Percentiles rank a stretch among this genome's conserved stretches.
These are phyloP conservation scores for Ataeniobius toweri DNA, from an alignment of 2,797 vertebrate species.

Conservation along the genomic window DNA sequence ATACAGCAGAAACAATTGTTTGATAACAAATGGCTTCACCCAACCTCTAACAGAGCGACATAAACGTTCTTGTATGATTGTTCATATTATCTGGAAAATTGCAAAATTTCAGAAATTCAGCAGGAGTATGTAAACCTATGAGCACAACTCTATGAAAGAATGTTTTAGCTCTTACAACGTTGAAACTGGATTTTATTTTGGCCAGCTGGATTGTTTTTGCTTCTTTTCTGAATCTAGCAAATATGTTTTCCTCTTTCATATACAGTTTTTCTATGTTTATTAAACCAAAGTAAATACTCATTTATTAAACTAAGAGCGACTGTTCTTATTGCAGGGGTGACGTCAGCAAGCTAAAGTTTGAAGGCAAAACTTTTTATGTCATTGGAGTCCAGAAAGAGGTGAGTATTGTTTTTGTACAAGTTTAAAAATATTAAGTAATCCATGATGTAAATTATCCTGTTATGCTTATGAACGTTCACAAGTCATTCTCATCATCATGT, in stretches of 20 bases:
- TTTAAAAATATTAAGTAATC: conserved; percentile 16
- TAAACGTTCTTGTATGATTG: not conserved
- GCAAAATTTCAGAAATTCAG: too few species aligned
- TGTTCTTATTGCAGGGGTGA: conserved; percentile 85
- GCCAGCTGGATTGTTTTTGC: not conserved
- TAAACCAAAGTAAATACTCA: too few species aligned
- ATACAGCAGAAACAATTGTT: too few species aligned
- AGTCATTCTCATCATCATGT: conserved; percentile 16
- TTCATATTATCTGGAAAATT: not conserved
- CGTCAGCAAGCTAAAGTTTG: conserved; percentile 97
- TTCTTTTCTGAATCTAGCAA: not conserved
- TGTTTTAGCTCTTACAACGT: not conserved
- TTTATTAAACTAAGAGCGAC: not conserved
- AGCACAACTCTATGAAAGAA: not conserved
- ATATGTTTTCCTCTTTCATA: not conserved
- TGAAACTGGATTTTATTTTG: not conserved
- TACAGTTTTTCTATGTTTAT: not conserved
- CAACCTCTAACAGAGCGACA: not conserved
- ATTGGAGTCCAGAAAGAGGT: conserved; percentile 96
- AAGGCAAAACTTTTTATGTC: conserved; percentile 98
- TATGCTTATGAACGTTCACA: conserved; percentile 27
- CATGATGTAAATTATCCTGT: conserved; percentile 16
- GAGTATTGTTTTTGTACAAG: conserved; percentile 43
- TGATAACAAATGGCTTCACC: too few species aligned
- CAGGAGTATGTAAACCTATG: not conserved